Evolutionary conservation across 2,888 invertebrate species (phyloP), one percentile per base, ranked within the genome.

Genomic region (Yponomeuta sedellus): DNA sequence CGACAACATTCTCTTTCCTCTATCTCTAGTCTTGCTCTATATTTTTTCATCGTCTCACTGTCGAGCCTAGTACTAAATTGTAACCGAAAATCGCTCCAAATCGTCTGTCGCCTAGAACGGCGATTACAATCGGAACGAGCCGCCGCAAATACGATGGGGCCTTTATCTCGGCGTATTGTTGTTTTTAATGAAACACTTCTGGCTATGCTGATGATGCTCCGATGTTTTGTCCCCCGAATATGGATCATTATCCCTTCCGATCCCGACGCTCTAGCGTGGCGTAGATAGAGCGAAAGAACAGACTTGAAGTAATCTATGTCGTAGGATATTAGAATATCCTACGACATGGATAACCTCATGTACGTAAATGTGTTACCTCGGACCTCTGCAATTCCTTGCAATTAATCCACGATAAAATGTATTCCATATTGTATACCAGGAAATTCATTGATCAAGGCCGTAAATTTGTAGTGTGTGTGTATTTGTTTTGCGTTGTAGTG

Each of bases 141-240:
- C 44, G 16, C 44, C 44, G 44, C 44, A 52, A 52, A 12, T 16
- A 16, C 44, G 34, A 34, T 16, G 44, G 44, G 5, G 44, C 44
- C 44, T 12, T 8, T 52, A 52, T 52, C 44, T 52, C 44, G 12
- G 44, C n/a, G 64, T 64, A 64, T 64, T 64, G 64, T 64, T 64
- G 64, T 64, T 56, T 64, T 56, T 64, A 64, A 64, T 64, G 64
- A 64, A 64, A 64, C 57, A 19, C 22, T n/a, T 12, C 16, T n/a
- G 44, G 25, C 44, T n/a, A 52, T 52, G 20, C 63, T 19, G 44
- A 61, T 28, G 61, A 61, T 22, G 34, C 63, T 64, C 39, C 25
- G 63, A 44, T 63, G 63, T 34, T 40, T 63, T 63, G 63, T 63
- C 63, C 44, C 61, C 40, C 22, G 44, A 40, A 63, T 63, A 20